These are phyloP conservation scores for Drosophila robusta DNA, from an alignment of 2,888 invertebrate species.

Conservation along the genomic window DNA sequence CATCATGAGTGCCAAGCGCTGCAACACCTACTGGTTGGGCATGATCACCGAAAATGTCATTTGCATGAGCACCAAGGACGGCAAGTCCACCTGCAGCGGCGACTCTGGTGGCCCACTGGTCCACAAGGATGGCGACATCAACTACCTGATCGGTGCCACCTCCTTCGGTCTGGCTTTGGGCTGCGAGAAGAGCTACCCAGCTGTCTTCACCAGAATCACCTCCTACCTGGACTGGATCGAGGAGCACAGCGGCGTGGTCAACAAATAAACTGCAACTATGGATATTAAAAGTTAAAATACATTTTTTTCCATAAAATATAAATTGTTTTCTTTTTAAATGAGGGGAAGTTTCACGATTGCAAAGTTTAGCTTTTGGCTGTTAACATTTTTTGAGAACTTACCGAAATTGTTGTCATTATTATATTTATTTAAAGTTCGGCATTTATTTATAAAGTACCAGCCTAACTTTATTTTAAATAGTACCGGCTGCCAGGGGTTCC, in stretches of 20 bases:
- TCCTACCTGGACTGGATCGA: conserved; percentile 83
- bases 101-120: conserved; percentile 83
- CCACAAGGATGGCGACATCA: conserved; percentile 69
- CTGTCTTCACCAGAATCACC: conserved; percentile 79
- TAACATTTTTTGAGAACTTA: too few species aligned
- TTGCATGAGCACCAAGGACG: conserved; percentile 83
- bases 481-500: too few species aligned
- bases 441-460: too few species aligned
- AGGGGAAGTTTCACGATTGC: background rate
- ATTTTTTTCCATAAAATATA: background rate
- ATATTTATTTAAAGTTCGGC: too few species aligned
- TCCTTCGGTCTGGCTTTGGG: conserved; percentile 72
- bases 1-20: conserved; percentile 64
- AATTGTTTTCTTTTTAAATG: background rate
- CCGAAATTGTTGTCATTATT: too few species aligned
- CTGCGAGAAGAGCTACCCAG: conserved; percentile 74
- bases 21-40: conserved; percentile 58
- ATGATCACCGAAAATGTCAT: conserved; percentile 66
- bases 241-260: conserved; percentile 61
- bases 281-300: background rate
- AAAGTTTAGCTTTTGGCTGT: background rate
- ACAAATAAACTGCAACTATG: conserved; percentile 57
- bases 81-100: conserved; percentile 83
- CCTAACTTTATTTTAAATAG: too few species aligned
- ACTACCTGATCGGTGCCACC: conserved; percentile 71